A percentile compares a stretch with the other conserved stretches of the same genome.
Evolutionary conservation across 2,797 vertebrate species (phyloP).

Genomic region (Coregonus ussuriensis): DNA sequence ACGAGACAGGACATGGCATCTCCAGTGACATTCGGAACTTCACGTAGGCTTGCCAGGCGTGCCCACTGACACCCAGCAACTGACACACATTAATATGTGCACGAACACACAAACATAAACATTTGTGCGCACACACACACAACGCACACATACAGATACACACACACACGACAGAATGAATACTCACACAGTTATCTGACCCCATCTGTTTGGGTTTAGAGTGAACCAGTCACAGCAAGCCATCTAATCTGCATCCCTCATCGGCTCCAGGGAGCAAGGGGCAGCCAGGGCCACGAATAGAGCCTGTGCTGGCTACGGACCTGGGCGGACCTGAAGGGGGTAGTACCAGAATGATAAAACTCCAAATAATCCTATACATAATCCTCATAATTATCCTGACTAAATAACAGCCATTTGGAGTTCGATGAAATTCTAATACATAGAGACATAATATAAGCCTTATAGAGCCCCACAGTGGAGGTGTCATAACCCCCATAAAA

Average conservation of each 20-base stretch:
- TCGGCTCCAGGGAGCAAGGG: conserved; percentile 51
- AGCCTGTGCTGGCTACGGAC: conserved; percentile 15
- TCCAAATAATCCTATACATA: no score
- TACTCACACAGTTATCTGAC: conserved; percentile 22
- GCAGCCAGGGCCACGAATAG: conserved; percentile 41
- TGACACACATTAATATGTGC: conserved; percentile 20
- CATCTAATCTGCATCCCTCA: conserved; percentile 59
- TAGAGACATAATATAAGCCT: no score
- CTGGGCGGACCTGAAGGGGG: no score
- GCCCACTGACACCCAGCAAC: conserved; percentile 12
- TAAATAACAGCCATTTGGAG: no score
- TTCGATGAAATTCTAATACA: no score
- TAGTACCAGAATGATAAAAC: no score
- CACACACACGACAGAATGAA: conserved; percentile 1
- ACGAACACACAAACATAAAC: not conserved
- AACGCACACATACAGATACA: conserved; percentile 2
- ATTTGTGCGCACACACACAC: conserved; percentile 8
- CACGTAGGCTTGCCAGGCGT: conserved; percentile 48
- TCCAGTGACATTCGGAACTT: conserved; percentile 46
- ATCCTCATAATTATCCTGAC: no score
- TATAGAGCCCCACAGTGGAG: no score
- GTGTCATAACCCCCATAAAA: no score
- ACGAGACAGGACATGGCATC: conserved; percentile 48
- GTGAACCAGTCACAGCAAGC: conserved; percentile 59
- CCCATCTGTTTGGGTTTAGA: conserved; percentile 28